These are phyloP conservation scores for Oscheius sp. DNA, from an alignment of 2,888 invertebrate species.

Conservation along the genomic window DNA sequence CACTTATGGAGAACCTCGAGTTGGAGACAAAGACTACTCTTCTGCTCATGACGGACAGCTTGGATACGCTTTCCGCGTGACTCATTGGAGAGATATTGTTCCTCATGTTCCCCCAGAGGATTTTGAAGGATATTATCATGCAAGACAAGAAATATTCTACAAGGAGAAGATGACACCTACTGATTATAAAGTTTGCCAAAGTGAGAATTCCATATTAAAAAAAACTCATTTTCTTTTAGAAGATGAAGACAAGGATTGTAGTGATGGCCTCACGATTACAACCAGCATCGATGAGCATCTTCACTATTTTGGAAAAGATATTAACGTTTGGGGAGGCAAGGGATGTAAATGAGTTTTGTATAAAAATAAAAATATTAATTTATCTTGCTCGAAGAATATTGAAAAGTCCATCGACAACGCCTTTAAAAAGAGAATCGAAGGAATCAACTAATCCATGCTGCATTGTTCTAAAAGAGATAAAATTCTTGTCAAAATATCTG, in stretches of 20 bases:
- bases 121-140: conserved; percentile 54
- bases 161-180: conserved; percentile 40
- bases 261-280: conserved; percentile 52
- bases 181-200: conserved; percentile 25
- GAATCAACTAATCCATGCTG: conserved; percentile 21
- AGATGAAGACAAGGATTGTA: conserved; percentile 49
- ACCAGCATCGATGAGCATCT: conserved; percentile 59
- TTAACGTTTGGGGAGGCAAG: conserved; percentile 53
- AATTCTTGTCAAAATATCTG: no score
- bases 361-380: conserved; percentile 7
- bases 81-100: conserved; percentile 55
- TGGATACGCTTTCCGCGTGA: conserved; percentile 15
- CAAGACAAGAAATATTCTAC: conserved; percentile 53
- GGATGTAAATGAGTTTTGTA: conserved; percentile 40
- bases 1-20: conserved; percentile 59
- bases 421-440: conserved; percentile 20
- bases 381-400: background rate
- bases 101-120: conserved; percentile 56
- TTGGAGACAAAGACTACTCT: conserved; percentile 55
- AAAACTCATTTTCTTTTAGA: conserved; percentile 10
- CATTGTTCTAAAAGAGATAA: conserved; percentile 9
- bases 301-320: conserved; percentile 56
- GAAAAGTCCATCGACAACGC: conserved; percentile 10
- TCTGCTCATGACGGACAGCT: conserved; percentile 51
- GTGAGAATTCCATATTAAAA: background rate